phyloP scores from a whole-genome alignment of 2,797 vertebrate species.

The Ibycter americanus region DNA sequence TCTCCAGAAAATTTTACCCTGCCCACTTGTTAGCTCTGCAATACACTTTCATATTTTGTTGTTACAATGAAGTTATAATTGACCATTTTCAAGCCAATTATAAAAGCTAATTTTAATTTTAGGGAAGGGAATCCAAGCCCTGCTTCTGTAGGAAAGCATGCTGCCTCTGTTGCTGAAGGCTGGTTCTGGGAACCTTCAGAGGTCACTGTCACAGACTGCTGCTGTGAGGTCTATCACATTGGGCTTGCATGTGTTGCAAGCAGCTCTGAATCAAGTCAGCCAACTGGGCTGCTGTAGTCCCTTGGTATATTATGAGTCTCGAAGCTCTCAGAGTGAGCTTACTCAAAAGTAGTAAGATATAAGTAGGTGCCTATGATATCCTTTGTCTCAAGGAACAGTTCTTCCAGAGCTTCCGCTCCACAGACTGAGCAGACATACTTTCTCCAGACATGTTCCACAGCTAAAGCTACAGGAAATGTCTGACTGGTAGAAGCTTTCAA shows the following conservation, averaged over 20 bases:
- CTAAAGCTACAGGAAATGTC: background rate
- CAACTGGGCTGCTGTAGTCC: background rate
- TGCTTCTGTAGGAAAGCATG: background rate
- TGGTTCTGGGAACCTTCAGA: background rate
- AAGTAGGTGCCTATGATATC: background rate
- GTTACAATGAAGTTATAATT: background rate
- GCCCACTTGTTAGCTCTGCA: background rate
- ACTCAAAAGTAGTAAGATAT: background rate
- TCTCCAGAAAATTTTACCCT: background rate
- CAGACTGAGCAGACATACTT: background rate
- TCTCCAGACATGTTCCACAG: background rate
- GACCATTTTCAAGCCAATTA: background rate
- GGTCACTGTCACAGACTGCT: background rate
- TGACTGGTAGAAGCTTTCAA: background rate
- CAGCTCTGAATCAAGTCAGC: background rate
- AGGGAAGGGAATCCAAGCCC: background rate
- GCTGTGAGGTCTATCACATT: background rate
- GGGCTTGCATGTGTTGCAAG: background rate
- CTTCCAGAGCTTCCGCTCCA: background rate
- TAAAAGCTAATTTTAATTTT: background rate
- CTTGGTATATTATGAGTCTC: background rate
- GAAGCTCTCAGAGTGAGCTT: background rate
- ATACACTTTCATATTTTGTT: background rate
- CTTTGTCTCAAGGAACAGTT: background rate
- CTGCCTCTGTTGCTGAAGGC: background rate